Evolutionary conservation across 2,797 vertebrate species (phyloP), one percentile per base, ranked within the genome.

Genomic region (Tamandua tetradactyla): DNA sequence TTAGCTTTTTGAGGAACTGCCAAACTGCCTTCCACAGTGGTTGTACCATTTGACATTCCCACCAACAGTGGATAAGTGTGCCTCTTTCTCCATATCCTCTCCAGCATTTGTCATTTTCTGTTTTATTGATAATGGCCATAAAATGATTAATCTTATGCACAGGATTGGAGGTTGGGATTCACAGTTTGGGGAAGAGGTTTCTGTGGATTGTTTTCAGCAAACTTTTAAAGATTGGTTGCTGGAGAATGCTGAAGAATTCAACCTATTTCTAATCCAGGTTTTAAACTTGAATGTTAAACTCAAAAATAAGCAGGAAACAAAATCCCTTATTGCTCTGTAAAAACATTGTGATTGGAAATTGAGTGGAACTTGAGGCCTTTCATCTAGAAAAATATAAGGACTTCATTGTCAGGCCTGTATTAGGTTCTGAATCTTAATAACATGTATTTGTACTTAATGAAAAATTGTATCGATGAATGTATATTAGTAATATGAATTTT

Each of bases 311-410:
- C 95, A 95, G 72, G 87, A 96, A 95, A 81, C 92, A 87, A 91
- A 96, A 93, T 20, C 52, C 78, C 27, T 93, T 90, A 3, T 95
- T 93, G 96, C 95, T 96, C 71, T 97, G 78, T 95, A 96, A 97
- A 96, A 96, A 87, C 80, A 94, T 83, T 78, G 93, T 97, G 96
- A 97, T 91, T 96, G 95, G 96, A 95, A 97, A 96, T 95, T 72
- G 64, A 96, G 96, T 96, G 82, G 88, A 91, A 96, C 92, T 97
- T 96, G 95, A 25, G 95, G 93, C 92, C 93, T 96, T n/a, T n/a
- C n/a, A n/a, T 97, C 93, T 94, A 96, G 92, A n/a, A n/a, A n/a
- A 94, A 97, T 95, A 96, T 79, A 97, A 97, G 95, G 94, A 96
- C 86, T 97, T 94, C 55, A 80, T 86, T 87, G 42, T 93, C 89